A percentile compares a stretch with the other conserved stretches of the same genome.
These are phyloP conservation scores for Penaeus chinensis DNA, from an alignment of 1,140 invertebrate species.

Conservation along the genomic window DNA sequence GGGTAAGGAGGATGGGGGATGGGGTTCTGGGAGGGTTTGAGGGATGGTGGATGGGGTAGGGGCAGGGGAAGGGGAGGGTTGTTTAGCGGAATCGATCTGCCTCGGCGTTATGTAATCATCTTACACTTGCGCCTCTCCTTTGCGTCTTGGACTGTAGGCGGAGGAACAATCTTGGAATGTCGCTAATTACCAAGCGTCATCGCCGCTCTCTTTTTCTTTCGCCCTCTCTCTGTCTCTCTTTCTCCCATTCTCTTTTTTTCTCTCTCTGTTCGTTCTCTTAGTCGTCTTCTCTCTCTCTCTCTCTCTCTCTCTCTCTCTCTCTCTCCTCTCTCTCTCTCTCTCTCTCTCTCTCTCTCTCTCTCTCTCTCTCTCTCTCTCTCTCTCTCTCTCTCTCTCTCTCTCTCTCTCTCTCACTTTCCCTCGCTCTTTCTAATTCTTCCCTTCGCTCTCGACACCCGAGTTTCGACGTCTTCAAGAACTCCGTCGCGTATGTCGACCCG, in stretches of 20 bases:
- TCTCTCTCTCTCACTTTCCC: slow-evolving; percentile 15
- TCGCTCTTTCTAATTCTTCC: neutral
- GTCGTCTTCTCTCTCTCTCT: slow-evolving; percentile 1
- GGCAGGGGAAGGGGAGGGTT: too few species aligned
- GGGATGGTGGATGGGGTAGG: too few species aligned
- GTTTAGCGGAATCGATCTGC: too few species aligned
- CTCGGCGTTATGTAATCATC: too few species aligned
- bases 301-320: neutral
- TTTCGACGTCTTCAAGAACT: neutral
- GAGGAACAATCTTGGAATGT: too few species aligned
- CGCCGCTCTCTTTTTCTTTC: too few species aligned
- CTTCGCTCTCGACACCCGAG: neutral
- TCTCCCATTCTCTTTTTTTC: neutral
- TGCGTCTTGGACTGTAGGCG: too few species aligned
- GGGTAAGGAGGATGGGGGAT: too few species aligned
- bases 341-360: neutral
- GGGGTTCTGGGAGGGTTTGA: too few species aligned
- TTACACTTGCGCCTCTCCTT: too few species aligned
- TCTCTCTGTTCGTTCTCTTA: neutral
- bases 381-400: slow-evolving; percentile 18
- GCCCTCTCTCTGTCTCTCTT: neutral
- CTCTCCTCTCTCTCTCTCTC: too few species aligned
- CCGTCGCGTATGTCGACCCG: neutral
- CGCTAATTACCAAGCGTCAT: too few species aligned
- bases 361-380: neutral